Conservation (phyloP, 92 coral and sea anemone genomes). For the Plumapathes pennacea region DNA sequence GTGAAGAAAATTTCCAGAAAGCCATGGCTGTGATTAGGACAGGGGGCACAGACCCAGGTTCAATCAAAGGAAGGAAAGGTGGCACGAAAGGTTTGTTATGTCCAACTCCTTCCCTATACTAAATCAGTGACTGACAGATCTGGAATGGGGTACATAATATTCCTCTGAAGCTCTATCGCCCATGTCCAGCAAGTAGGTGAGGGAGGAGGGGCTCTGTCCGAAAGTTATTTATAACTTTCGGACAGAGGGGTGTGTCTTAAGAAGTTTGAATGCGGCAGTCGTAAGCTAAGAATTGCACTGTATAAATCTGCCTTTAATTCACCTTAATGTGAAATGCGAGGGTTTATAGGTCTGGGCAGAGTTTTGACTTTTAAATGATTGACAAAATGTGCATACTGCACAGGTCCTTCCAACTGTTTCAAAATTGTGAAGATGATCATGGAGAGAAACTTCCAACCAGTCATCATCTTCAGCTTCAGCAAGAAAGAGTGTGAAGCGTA, state of each 20-base stretch:
- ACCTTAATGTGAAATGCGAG: background rate
- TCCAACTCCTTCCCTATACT: background rate
- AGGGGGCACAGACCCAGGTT: conserved; percentile 81
- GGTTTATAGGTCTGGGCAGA: background rate
- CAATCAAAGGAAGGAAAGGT: conserved; percentile 78
- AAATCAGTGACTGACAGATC: background rate
- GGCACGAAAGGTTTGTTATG: conserved; percentile 89
- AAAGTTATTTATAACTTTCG: too few species aligned
- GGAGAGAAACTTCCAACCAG: conserved; percentile 99
- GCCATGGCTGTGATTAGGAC: conserved; percentile 94
- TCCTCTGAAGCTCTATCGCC: background rate
- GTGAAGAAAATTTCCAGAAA: conserved; percentile 96
- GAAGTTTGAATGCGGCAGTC: background rate
- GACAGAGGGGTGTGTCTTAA: too few species aligned
- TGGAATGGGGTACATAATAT: background rate
- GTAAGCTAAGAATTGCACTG: background rate
- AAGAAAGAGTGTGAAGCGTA: conserved; percentile 99
- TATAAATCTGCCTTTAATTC: background rate
- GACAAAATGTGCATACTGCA: background rate
- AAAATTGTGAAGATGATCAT: conserved; percentile 98
- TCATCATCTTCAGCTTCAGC: conserved; percentile 96
- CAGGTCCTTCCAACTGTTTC: conserved; percentile 96
- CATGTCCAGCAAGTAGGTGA: too few species aligned
- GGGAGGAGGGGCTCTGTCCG: too few species aligned
- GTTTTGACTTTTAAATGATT: background rate